Evolutionary conservation across 2,113 vertebrate species (phyloP).

Genomic region (Sinocyclocheilus grahami): DNA sequence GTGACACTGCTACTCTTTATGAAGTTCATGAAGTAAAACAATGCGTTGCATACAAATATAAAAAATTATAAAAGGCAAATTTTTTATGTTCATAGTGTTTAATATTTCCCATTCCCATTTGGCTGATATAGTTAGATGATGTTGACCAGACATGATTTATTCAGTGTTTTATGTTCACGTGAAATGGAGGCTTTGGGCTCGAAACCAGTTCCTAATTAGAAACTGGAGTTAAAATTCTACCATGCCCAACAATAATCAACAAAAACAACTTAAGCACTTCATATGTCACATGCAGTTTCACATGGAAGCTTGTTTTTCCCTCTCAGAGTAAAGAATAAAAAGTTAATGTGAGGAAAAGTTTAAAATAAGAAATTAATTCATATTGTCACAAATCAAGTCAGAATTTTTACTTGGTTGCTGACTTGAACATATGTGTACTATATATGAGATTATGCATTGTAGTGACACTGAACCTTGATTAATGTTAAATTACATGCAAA

Average conservation of each 20-base stretch:
- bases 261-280: conserved; percentile 27
- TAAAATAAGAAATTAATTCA: background rate
- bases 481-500: conserved; percentile 6
- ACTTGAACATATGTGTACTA: background rate
- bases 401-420: background rate
- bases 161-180: background rate
- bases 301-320: background rate
- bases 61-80: no score
- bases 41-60: background rate
- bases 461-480: background rate
- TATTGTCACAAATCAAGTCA: no score
- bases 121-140: background rate
- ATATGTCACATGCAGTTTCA: background rate
- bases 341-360: background rate
- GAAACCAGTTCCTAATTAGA: conserved; percentile 30
- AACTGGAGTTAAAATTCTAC: background rate
- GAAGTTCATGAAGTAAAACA: conserved; percentile 1
- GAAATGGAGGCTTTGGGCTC: background rate
- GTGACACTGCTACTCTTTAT: background rate
- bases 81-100: no score
- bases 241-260: conserved; percentile 15
- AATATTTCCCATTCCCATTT: no score
- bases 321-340: background rate
- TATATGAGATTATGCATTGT: no score
- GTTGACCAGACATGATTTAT: conserved; percentile 5